Base-by-base conservation (phyloP, 2,113 vertebrate genomes). In the Coreoperca whiteheadi region DNA sequence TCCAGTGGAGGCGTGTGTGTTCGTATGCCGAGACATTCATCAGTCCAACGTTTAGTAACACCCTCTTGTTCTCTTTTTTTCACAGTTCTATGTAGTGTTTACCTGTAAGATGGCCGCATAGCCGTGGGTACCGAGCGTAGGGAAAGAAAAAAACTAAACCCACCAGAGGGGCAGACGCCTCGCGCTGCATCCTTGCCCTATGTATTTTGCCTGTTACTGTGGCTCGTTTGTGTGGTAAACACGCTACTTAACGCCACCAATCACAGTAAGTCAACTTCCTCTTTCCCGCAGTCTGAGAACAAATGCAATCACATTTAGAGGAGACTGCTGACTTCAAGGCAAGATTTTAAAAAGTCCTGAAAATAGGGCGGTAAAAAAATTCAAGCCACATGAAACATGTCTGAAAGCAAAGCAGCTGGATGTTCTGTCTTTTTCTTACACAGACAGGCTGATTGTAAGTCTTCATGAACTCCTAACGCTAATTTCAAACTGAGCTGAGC, bases 321-420 rank as follows among this genome's bases (percentile, higher is more conserved):
- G 56, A 65, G 12, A 25, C 70, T 6, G 41, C 32, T 3, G 60
- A 69, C 48, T 46, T 30, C 2, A 6, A 72, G 68, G 8, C 25
- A 16, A 64, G 21, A 65, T n/a, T n/a, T n/a, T n/a, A n/a, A n/a
- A 9, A 61, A 70, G 46, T 30, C 57, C 77, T 80, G 71, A 85
- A 80, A 85, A 75, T 70, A 56, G 77, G 50, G 57, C 77, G 7
- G 53, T 79, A 79, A 77, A 54, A 51, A 30, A 25, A 23, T 21
- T 1, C n/a, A 67, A 66, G 25, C 28, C 7, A 50, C 23, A 39
- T 2, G 3, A 73, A 21, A 64, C 9, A 0, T 21, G 12, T 61
- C 67, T 9, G 8, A 71, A 79, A 79, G 34, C 15, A 65, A 64
- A 80, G 37, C 28, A 34, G 32, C 56, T 39, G 56, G 28, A 12